Evolutionary conservation across 2,888 invertebrate genomes (phyloP).

Genomic region (Xestoiulus laeticollis): DNA sequence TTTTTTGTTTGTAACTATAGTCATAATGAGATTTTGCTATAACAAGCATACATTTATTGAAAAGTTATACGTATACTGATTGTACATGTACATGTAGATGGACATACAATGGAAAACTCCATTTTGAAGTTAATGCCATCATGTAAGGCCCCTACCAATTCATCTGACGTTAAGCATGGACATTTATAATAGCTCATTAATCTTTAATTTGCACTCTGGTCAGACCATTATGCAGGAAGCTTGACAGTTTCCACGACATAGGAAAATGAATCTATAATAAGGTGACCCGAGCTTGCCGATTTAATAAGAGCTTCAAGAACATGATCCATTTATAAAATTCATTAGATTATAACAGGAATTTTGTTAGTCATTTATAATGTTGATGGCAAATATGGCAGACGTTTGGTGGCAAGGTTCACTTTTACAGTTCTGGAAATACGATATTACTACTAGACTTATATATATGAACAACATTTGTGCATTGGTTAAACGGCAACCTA

Average conservation of each 20-base stretch:
- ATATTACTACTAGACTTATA: too few species aligned
- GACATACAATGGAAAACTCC: neutral
- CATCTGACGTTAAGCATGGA: neutral
- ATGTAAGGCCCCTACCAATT: neutral
- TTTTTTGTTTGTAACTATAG: neutral
- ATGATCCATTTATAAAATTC: neutral
- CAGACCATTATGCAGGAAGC: neutral
- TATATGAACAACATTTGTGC: too few species aligned
- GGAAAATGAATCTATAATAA: neutral
- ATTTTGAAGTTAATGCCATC: neutral
- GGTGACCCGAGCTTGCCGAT: neutral
- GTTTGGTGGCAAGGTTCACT: neutral
- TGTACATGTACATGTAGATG: neutral
- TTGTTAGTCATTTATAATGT: too few species aligned
- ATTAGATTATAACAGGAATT: neutral
- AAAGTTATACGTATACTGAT: neutral
- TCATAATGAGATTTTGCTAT: too few species aligned
- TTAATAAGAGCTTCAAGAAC: neutral
- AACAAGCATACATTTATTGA: neutral
- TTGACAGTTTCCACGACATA: neutral
- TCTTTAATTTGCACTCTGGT: neutral
- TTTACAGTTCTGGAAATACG: too few species aligned
- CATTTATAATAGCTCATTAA: neutral
- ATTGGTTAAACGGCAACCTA: too few species aligned
- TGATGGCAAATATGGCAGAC: neutral